Base-by-base conservation (phyloP, 2,888 invertebrate species). In the Eupithecia pulchellata region DNA sequence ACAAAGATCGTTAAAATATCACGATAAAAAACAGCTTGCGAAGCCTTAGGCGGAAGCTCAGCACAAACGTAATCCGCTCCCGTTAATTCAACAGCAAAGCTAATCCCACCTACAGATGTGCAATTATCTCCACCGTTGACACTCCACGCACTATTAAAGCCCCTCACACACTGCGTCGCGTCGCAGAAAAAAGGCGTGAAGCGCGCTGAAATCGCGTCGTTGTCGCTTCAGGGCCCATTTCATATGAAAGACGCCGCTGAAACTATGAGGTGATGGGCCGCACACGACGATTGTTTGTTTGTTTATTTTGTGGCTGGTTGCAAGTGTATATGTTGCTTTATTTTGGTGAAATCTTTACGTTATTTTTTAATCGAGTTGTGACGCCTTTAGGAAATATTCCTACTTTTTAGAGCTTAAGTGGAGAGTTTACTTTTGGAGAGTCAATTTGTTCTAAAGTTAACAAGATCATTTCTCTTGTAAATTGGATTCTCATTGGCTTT, bases 201-300 rank as follows among this genome's bases (percentile, higher is more conserved):
- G 90, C 82, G 81, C 75, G 84, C 91, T 91, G 90, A 91, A 92
- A 91, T 91, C 88, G 89, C 78, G 80, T 82, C 84, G 84, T 80
- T 76, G 82, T 86, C 88, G 87, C 89, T 92, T 93, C 92, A 93
- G 91, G 93, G 82, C 81, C 82, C 91, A 92, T 92, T 91, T 84
- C 86, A 72, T 83, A 73, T 81, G 89, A 89, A 91, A 92, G 89
- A 87, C 75, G 83, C 91, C 91, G 91, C 90, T 92, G 72, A 72
- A 72, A 66, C 27, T 64, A 84, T 82, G 84, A 87, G 77, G 70
- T 88, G 89, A 88, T 87, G 83, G 92, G 89, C 93, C 93, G 89
- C 93, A 91, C 93, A 93, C 93, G 92, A 85, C 72, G 86, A 30
- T 73, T 75, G 76, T 79, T 72, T 77, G 69, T 75, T 72, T 72